phyloP scores from a whole-genome alignment of 2,113 vertebrate genomes.

The Triplophysa tibetana region DNA sequence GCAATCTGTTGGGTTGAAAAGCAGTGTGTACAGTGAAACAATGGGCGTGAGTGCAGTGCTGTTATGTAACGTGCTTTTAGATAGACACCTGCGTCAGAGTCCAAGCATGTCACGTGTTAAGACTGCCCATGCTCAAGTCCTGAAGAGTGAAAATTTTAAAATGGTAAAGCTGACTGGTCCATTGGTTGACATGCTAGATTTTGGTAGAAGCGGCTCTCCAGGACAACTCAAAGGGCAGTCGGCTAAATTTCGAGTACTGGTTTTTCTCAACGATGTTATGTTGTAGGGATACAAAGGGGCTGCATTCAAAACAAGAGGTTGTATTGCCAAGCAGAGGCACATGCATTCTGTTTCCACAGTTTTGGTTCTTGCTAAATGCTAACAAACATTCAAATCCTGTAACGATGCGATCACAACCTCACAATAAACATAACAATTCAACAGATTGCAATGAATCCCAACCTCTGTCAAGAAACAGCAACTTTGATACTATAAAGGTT shows the following conservation, averaged over 20 bases:
- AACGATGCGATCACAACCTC: not conserved
- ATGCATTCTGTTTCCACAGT: constrained; percentile 46
- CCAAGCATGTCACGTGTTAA: constrained; percentile 25
- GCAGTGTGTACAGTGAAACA: constrained; percentile 36
- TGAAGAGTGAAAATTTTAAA: constrained; percentile 20
- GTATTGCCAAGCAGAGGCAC: constrained; percentile 49
- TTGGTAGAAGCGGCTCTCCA: constrained; percentile 23
- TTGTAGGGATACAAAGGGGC: constrained; percentile 43
- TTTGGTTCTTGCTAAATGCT: constrained; percentile 5
- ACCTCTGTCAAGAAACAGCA: too few species aligned
- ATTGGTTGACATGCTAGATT: constrained; percentile 4
- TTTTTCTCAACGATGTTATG: constrained; percentile 2
- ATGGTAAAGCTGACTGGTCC: not conserved
- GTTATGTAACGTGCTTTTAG: constrained; percentile 43
- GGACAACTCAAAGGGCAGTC: constrained; percentile 37
- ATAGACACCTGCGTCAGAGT: constrained; percentile 21
- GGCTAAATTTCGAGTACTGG: not conserved
- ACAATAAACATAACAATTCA: not conserved
- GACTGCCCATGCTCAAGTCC: constrained; percentile 16
- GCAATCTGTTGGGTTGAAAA: not conserved
- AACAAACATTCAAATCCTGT: not conserved
- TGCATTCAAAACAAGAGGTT: constrained; percentile 53
- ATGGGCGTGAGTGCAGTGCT: constrained; percentile 35
- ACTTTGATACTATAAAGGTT: too few species aligned
- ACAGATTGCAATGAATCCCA: not conserved